A percentile compares a stretch with the other conserved stretches of the same genome.
These are phyloP conservation scores for Seriola rivoliana DNA, from an alignment of 2,113 vertebrate species.

Conservation along the genomic window DNA sequence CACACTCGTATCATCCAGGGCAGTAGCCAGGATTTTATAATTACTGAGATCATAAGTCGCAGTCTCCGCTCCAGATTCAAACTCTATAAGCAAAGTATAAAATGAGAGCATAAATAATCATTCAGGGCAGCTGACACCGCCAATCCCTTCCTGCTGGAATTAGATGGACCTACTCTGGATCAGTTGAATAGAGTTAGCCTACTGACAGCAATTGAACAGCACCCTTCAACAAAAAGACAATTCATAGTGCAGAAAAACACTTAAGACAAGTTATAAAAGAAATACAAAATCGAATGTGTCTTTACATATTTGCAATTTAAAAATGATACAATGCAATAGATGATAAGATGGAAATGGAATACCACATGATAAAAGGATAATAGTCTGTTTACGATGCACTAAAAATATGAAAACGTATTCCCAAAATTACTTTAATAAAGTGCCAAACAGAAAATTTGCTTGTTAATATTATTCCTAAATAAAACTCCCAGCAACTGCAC, in stretches of 20 bases:
- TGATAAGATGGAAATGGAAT: too few species aligned
- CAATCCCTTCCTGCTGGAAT: not conserved
- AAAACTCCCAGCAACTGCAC: too few species aligned
- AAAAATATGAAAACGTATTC: too few species aligned
- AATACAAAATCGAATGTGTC: not conserved
- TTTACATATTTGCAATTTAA: too few species aligned
- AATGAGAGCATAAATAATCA: not conserved
- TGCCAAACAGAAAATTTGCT: too few species aligned
- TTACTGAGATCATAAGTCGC: not conserved
- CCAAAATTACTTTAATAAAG: too few species aligned
- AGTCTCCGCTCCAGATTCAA: slow-evolving; percentile 24
- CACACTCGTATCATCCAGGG: slow-evolving; percentile 7
- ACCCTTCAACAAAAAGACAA: not conserved
- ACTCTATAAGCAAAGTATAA: not conserved
- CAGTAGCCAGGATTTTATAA: not conserved
- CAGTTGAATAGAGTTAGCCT: not conserved
- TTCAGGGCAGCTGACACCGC: not conserved
- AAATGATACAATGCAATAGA: too few species aligned
- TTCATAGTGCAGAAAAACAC: not conserved
- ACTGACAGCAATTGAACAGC: not conserved
- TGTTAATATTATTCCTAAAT: too few species aligned
- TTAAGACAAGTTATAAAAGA: not conserved
- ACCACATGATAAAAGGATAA: not conserved
- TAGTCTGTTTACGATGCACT: too few species aligned
- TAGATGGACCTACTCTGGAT: not conserved